Conservation (phyloP, 2,113 vertebrate genomes). For the Perca flavescens region DNA sequence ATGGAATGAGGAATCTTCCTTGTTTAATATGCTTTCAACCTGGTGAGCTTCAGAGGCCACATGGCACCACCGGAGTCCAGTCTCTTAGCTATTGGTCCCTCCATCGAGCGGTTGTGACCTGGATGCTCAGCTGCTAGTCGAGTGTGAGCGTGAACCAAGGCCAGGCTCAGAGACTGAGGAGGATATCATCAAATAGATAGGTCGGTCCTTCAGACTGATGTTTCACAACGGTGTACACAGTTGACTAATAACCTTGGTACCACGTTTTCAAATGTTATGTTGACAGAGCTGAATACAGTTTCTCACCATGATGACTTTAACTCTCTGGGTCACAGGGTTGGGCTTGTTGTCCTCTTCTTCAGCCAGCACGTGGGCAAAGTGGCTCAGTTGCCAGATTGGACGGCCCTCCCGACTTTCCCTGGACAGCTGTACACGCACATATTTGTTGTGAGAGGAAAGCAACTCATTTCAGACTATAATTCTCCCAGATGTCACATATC, state of each 20-base stretch:
- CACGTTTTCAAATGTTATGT: not conserved
- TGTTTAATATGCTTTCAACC: slow-evolving; percentile 81
- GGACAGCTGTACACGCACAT: slow-evolving; percentile 87
- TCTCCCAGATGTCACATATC: not conserved
- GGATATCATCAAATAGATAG: not conserved
- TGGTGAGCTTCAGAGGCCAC: slow-evolving; percentile 92
- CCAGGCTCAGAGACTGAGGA: slow-evolving; percentile 92
- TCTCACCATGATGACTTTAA: slow-evolving; percentile 98
- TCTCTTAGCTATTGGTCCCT: slow-evolving; percentile 84
- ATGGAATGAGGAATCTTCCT: not conserved
- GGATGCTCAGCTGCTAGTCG: slow-evolving; percentile 91
- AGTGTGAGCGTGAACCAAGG: slow-evolving; percentile 95
- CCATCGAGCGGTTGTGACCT: slow-evolving; percentile 88
- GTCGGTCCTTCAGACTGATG: not conserved
- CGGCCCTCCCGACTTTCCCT: slow-evolving; percentile 94
- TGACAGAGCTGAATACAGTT: not conserved
- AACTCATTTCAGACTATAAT: not conserved
- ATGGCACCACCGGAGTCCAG: slow-evolving; percentile 87
- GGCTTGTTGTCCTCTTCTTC: slow-evolving; percentile 98
- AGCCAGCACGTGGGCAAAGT: slow-evolving; percentile 93
- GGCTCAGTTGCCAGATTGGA: slow-evolving; percentile 97
- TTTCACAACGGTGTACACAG: not conserved
- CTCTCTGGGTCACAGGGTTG: slow-evolving; percentile 96
- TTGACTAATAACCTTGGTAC: too few species aligned
- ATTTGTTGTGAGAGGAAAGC: not conserved